Evolutionary conservation across 64 coral and sea anemone genomes (phyloP).

Genomic region (Actinia tenebrosa): DNA sequence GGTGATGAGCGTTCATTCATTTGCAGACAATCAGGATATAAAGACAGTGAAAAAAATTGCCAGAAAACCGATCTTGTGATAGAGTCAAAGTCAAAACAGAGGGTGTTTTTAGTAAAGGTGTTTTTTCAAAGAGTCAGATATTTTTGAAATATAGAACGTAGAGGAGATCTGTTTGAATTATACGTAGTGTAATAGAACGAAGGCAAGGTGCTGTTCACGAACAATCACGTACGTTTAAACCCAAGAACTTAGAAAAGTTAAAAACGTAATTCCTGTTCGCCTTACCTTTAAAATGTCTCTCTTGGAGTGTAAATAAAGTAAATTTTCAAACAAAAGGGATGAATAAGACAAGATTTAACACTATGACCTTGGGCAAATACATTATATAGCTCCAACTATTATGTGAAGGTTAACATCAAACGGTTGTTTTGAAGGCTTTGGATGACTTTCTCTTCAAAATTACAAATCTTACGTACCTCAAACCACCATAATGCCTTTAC

Average conservation of each 20-base stretch:
- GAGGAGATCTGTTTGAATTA: background rate
- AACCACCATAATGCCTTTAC: background rate
- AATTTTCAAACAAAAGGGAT: background rate
- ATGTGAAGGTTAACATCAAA: background rate
- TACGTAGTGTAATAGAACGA: background rate
- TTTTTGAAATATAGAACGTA: background rate
- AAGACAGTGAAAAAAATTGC: background rate
- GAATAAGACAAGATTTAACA: slow-evolving; percentile 10
- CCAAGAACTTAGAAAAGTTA: background rate
- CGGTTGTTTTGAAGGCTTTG: background rate
- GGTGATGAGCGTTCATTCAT: background rate
- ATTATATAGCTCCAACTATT: background rate
- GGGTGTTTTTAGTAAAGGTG: background rate
- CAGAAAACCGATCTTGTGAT: background rate
- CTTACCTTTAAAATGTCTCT: background rate
- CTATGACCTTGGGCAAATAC: slow-evolving; percentile 14
- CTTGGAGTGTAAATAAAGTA: background rate
- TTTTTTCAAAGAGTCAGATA: background rate
- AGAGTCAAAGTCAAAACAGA: background rate
- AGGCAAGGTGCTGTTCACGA: background rate
- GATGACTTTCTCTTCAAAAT: background rate
- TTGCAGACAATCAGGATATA: background rate
- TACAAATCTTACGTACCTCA: background rate
- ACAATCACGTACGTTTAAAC: background rate
- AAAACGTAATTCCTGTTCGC: background rate